Base-by-base conservation (phyloP, 2,888 invertebrate genomes). In the Flabesymbios commensalis region DNA sequence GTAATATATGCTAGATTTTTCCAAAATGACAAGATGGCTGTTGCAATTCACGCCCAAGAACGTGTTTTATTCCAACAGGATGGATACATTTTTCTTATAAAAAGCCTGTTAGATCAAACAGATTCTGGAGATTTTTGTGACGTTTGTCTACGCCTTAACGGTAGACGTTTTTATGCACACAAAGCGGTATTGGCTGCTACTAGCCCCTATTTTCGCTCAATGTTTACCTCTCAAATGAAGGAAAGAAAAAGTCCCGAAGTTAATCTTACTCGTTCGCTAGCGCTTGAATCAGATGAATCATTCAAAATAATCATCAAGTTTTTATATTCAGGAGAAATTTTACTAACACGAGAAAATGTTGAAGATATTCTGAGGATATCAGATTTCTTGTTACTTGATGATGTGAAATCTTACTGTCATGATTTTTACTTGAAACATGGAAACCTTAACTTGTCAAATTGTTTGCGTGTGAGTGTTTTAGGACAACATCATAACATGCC, bases 221-320 rank as follows among this genome's bases (percentile, higher is more conserved):
- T 79, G 79, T 79, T 79, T 62, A 78, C 78, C 0, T 77, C 77
- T 59, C 74, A 75, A 41, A 79, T 79, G 79, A 74, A 71, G 65
- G 79, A 79, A 61, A 73, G 70, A 56, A 65, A 63, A 5, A 74
- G 74, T 10, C 67, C 62, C 29, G 75, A 74, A 24, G 71, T 79
- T 3, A 78, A 79, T 68, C 67, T 79, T 24, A 72, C 77, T 3
- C 75, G 75, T 41, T 79, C 79, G 0, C 63, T 79, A 5, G 54
- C 71, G 31, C 61, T 79, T 29, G 76, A 79, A 55, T 74, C 71
- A 51, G 74, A 75, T 52, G 70, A 73, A 42, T 75, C 76, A 22
- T 76, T 79, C 53, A 71, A 71, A 17, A 65, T 65, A n/a, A 73
- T 78, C 3, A 54, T 79, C 52, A 75, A 75, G 41, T 79, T 76